A percentile compares a stretch with the other conserved stretches of the same genome.
These are phyloP conservation scores for Thomomys bottae DNA, from an alignment of 2,113 vertebrate genomes.

Conservation along the genomic window DNA sequence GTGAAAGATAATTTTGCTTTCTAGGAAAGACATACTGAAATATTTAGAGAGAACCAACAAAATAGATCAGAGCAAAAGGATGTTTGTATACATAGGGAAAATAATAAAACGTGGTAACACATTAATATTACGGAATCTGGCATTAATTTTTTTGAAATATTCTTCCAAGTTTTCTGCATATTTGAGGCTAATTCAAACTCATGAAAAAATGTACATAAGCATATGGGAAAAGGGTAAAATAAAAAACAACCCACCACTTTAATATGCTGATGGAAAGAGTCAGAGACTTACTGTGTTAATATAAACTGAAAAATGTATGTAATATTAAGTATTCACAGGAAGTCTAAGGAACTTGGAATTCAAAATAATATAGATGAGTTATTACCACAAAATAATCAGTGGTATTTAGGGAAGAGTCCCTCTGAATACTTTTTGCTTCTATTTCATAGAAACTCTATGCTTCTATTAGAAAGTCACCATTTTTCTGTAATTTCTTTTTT, in stretches of 20 bases:
- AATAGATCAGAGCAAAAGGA: not conserved
- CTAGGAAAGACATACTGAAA: not conserved
- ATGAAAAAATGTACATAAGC: not conserved
- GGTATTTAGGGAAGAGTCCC: not conserved
- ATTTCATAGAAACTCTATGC: not conserved
- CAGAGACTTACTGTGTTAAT: not conserved
- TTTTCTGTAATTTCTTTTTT: not conserved
- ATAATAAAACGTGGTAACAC: not conserved
- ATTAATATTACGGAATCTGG: not conserved
- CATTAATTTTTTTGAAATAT: not conserved
- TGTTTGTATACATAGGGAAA: not conserved
- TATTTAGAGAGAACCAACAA: constrained; percentile 1
- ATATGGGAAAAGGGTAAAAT: constrained; percentile 34
- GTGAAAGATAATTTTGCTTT: not conserved
- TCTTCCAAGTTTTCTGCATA: not conserved
- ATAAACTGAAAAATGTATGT: not conserved
- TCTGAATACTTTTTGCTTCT: not conserved
- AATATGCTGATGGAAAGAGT: not conserved
- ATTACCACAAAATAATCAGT: not conserved
- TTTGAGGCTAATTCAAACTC: not conserved
- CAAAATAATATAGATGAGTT: not conserved
- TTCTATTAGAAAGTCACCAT: not conserved
- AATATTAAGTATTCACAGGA: not conserved
- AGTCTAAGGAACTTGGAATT: not conserved
- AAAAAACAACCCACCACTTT: not conserved